Conservation (phyloP, 2,888 invertebrate genomes). For the Pandemis corylana region DNA sequence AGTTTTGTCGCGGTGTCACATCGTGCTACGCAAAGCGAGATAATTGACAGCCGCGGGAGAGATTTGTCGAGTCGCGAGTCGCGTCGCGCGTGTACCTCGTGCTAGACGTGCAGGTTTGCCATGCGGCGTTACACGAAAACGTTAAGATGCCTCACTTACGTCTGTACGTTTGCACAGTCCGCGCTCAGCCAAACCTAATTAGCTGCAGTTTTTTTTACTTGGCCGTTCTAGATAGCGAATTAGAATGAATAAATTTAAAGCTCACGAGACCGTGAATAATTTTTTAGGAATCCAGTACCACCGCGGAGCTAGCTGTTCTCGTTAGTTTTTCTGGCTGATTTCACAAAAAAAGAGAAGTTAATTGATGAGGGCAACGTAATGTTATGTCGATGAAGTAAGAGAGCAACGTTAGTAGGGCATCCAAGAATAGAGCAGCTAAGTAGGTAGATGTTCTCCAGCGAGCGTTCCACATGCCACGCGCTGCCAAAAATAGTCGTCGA, state of each 20-base stretch:
- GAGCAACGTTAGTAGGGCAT: slow-evolving; percentile 72
- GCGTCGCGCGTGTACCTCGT: too few relatives aligned
- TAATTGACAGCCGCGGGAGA: too few relatives aligned
- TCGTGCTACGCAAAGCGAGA: too few relatives aligned
- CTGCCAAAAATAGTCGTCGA: slow-evolving; percentile 75
- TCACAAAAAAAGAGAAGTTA: not conserved
- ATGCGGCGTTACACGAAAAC: slow-evolving; percentile 53
- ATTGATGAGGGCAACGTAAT: slow-evolving; percentile 38
- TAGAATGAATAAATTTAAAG: slow-evolving; percentile 61
- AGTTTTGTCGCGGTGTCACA: too few relatives aligned
- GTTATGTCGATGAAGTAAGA: slow-evolving; percentile 60
- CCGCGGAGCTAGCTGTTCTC: slow-evolving; percentile 24
- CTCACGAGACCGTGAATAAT: slow-evolving; percentile 65
- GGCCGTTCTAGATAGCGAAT: slow-evolving; percentile 55
- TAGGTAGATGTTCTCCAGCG: slow-evolving; percentile 78
- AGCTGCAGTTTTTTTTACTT: slow-evolving; percentile 60
- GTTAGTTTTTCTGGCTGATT: slow-evolving; percentile 1
- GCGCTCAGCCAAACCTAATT: slow-evolving; percentile 64
- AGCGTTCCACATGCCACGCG: slow-evolving; percentile 77
- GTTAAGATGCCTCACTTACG: slow-evolving; percentile 47
- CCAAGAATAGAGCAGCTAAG: slow-evolving; percentile 73
- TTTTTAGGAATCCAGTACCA: slow-evolving; percentile 53
- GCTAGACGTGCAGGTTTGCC: too few relatives aligned
- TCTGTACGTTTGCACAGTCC: slow-evolving; percentile 47
- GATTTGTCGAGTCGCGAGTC: too few relatives aligned